Evolutionary conservation across 2,888 invertebrate species (phyloP).

Genomic region (Rhogogaster chlorosoma): DNA sequence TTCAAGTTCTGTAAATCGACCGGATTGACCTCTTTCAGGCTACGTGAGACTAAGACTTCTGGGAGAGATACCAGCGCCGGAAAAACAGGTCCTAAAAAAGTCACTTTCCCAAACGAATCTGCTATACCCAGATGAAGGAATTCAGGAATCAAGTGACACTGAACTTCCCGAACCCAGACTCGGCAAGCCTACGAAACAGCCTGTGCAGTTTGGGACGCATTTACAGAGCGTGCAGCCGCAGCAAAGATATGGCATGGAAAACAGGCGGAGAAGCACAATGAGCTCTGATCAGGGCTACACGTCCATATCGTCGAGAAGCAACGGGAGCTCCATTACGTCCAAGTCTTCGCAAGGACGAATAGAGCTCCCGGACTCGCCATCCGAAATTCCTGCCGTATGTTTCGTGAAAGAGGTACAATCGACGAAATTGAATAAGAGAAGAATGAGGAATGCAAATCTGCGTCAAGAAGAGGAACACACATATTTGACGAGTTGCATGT

Average conservation of each 20-base stretch:
- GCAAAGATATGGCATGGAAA: neutral
- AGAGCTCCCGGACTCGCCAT: neutral
- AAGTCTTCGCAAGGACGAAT: neutral
- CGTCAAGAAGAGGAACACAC: conserved; percentile 66
- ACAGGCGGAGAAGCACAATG: neutral
- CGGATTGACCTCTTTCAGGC: conserved; percentile 77
- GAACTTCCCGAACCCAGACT: neutral
- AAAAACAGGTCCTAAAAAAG: conserved; percentile 52
- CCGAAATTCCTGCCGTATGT: neutral
- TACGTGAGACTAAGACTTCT: conserved; percentile 81
- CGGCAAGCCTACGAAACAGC: neutral
- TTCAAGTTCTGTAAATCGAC: neutral
- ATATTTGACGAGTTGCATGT: conserved; percentile 82
- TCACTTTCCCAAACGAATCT: neutral
- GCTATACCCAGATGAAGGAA: neutral
- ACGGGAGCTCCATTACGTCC: neutral
- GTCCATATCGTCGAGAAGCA: neutral
- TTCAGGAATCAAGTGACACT: neutral
- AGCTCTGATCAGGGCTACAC: neutral
- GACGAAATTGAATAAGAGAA: conserved; percentile 63
- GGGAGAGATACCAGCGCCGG: conserved; percentile 72
- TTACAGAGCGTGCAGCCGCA: neutral
- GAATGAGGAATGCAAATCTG: conserved; percentile 63
- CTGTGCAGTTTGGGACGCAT: neutral
- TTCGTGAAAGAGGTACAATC: neutral